A percentile compares a stretch with the other conserved stretches of the same genome.
These are phyloP conservation scores for Micrastur ruficollis DNA, from an alignment of 2,797 vertebrate species.

Conservation along the genomic window DNA sequence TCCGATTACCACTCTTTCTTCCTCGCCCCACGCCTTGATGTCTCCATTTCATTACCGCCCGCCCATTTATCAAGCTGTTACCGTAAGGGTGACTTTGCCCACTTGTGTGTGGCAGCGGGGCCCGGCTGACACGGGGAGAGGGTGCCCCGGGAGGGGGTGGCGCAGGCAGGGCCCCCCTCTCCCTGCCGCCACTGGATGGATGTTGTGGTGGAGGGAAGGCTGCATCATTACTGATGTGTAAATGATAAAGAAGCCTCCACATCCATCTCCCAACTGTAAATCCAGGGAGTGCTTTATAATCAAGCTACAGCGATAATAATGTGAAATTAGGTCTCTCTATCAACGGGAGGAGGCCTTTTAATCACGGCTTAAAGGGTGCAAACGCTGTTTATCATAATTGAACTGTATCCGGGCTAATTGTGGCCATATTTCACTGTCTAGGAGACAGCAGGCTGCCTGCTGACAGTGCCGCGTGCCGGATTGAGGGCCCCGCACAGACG, in stretches of 20 bases:
- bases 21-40: conserved; percentile 97
- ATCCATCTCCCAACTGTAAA: conserved; percentile 81
- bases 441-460: conserved; percentile 74
- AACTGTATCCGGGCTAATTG: conserved; percentile 98
- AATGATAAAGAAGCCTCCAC: conserved; percentile 91
- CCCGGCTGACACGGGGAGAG: conserved; percentile 58
- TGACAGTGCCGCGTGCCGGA: conserved; percentile 47
- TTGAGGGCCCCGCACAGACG: neutral
- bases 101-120: conserved; percentile 72
- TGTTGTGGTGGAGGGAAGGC: conserved; percentile 75
- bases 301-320: conserved; percentile 89
- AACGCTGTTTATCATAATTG: conserved; percentile 95
- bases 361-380: conserved; percentile 95
- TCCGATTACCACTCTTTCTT: conserved; percentile 83
- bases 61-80: conserved; percentile 93
- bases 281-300: conserved; percentile 82
- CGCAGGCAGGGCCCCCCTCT: conserved; percentile 65
- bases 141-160: conserved; percentile 56
- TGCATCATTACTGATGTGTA: conserved; percentile 88
- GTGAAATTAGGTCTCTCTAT: conserved; percentile 97
- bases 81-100: conserved; percentile 90
- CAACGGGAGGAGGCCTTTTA: conserved; percentile 90
- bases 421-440: conserved; percentile 97
- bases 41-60: conserved; percentile 98
- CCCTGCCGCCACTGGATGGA: conserved; percentile 9